Percentiles rank a stretch among this genome's conserved stretches.
Evolutionary conservation across 2,797 vertebrate species (phyloP).

Genomic region (Lithobates sylvaticus): DNA sequence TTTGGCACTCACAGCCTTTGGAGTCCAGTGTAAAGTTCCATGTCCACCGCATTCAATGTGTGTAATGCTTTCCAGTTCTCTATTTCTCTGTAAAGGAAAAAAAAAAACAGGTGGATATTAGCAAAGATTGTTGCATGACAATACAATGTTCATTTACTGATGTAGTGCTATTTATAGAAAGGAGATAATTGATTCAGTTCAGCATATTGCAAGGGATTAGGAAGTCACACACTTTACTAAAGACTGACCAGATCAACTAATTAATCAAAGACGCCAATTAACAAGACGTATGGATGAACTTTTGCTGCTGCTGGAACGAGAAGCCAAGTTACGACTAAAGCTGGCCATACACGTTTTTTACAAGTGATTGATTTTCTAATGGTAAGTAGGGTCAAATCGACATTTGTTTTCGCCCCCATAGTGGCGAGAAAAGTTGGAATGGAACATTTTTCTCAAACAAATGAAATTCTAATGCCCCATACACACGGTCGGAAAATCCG

Average conservation of each 20-base stretch:
- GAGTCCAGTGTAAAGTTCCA: conserved; percentile 92
- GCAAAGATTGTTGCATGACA: conserved; percentile 17
- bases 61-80: conserved; percentile 93
- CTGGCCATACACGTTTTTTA: too few species aligned
- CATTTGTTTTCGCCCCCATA: too few species aligned
- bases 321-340: background rate
- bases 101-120: conserved; percentile 66
- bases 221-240: background rate
- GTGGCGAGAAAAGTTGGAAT: too few species aligned
- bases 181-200: background rate
- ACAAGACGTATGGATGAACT: background rate
- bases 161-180: background rate
- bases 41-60: conserved; percentile 84
- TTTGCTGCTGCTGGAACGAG: background rate
- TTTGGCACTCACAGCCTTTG: conserved; percentile 89
- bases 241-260: background rate
- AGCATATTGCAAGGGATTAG: background rate
- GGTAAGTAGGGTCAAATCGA: too few species aligned
- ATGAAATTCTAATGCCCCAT: too few species aligned
- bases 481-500: too few species aligned
- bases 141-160: background rate
- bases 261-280: background rate
- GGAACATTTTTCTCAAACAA: too few species aligned
- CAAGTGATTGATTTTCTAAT: too few species aligned
- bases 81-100: conserved; percentile 85